A percentile compares a stretch with the other conserved stretches of the same genome.
These are phyloP conservation scores for Crotalus viridis DNA, from an alignment of 2,113 vertebrate species.

Conservation along the genomic window DNA sequence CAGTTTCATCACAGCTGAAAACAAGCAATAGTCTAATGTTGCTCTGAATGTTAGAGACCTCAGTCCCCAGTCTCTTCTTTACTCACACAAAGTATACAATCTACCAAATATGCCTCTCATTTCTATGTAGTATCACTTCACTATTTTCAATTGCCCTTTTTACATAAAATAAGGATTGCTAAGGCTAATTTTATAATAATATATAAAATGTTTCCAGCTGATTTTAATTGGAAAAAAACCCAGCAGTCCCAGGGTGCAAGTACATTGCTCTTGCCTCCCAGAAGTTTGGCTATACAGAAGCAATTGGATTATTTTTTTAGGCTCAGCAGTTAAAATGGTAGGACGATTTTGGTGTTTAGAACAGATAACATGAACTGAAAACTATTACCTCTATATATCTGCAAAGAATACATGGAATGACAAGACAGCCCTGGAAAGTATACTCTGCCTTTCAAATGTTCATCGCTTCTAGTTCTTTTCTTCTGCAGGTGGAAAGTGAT, in stretches of 20 bases:
- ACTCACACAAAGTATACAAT: neutral
- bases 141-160: neutral
- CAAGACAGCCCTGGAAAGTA: rapidly evolving
- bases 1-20: neutral
- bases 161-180: neutral
- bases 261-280: slow-evolving; percentile 15
- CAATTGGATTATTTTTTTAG: slow-evolving; percentile 1
- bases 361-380: neutral
- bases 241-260: rapidly evolving
- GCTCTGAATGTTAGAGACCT: neutral
- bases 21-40: neutral
- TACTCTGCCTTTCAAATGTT: neutral
- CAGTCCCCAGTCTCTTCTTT: neutral
- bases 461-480: rapidly evolving
- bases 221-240: neutral
- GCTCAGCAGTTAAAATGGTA: slow-evolving; percentile 8
- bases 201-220: neutral
- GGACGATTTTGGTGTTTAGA: slow-evolving; percentile 6
- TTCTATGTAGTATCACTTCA: neutral
- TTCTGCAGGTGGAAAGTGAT: neutral
- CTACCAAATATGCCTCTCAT: neutral
- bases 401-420: slow-evolving; percentile 16
- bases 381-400: neutral
- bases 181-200: neutral
- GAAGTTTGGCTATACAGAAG: slow-evolving; percentile 22